Evolutionary conservation across 2,888 invertebrate species (phyloP), one percentile per base, ranked within the genome.

Genomic region (Philereme transversata): DNA sequence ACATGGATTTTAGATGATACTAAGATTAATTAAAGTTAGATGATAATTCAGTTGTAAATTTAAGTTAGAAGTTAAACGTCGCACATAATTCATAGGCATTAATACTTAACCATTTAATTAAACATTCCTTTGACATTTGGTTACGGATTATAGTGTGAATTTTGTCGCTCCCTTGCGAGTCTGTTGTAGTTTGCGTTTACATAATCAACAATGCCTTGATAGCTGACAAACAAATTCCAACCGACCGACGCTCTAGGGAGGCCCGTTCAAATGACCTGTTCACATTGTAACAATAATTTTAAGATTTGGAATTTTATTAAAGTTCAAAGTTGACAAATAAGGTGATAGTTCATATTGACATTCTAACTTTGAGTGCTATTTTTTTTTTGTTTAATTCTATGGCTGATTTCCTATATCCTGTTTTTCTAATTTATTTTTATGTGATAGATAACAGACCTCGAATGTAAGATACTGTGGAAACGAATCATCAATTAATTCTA

Each of bases 41-140:
- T 91, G 47, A 60, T 85, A 86, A 88, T 91, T 90, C 91, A 90
- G 88, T 88, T 90, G 81, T 92, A 87, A 90, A 87, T 90, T 90
- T 91, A 92, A 91, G 90, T 90, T 92, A 90, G 91, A 88, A 86
- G 87, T 82, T 84, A 90, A 87, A 87, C 80, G 83, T 88, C 86
- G 87, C 90, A 91, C 89, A 87, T 85, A 85, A 83, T 87, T 86
- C 88, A 90, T 92, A 91, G 90, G 91, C 90, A 89, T 91, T 87
- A 88, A 87, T 91, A 91, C 91, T 90, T 91, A 91, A 90, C 88
- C 86, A 86, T 89, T 88, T 82, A 86, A 88, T 88, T 82, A 86
- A 88, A 92, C 92, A 92, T 92, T 92, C 92, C 92, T 90, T 88
- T 87, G 87, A 89, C 87, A 84, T 84, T 84, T 71, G 88, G 88